These are phyloP conservation scores for Crax fasciolata DNA, from an alignment of 2,797 vertebrate genomes.

Conservation along the genomic window DNA sequence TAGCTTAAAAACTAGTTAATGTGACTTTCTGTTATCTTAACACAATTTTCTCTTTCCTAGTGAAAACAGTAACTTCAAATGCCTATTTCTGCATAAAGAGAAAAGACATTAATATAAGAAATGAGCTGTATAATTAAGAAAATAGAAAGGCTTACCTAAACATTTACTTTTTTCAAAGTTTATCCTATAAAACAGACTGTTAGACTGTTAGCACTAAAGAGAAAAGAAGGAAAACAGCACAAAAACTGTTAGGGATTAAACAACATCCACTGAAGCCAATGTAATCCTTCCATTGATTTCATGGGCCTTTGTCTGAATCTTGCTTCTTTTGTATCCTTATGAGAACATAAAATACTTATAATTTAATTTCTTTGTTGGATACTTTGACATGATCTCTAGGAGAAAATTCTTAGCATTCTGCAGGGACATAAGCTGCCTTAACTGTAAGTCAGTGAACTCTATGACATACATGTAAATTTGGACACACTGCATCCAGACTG, in stretches of 20 bases:
- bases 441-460: not conserved
- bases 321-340: not conserved
- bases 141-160: not conserved
- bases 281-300: not conserved
- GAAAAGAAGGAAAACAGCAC: not conserved
- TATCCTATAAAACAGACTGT: not conserved
- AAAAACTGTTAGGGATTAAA: not conserved
- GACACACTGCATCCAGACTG: not conserved
- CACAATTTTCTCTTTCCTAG: not conserved
- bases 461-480: not conserved
- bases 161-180: not conserved
- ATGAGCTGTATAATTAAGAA: not conserved
- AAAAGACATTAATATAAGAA: not conserved
- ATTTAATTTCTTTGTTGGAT: not conserved
- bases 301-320: not conserved
- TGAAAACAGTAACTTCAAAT: not conserved
- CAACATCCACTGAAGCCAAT: rapidly evolving
- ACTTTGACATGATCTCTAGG: not conserved
- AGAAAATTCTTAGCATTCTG: not conserved
- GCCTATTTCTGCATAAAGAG: not conserved
- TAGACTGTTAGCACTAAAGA: not conserved
- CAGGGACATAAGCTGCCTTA: not conserved
- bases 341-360: not conserved
- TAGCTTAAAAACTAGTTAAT: not conserved
- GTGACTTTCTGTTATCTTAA: not conserved